These are phyloP conservation scores for Tipula helvola DNA, from an alignment of 2,888 invertebrate genomes.

Conservation along the genomic window DNA sequence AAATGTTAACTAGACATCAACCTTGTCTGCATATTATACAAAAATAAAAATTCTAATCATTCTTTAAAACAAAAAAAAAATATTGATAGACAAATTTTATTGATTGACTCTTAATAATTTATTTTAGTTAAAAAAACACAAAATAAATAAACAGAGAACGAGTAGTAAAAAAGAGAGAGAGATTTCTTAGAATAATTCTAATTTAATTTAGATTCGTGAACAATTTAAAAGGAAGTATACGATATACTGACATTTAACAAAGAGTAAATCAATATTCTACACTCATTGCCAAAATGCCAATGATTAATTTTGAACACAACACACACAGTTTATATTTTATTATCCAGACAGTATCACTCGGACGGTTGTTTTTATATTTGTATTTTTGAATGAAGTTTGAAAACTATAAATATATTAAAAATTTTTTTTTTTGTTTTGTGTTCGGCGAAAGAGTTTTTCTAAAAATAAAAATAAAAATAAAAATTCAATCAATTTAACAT, in stretches of 20 bases:
- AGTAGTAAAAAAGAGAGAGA: background rate
- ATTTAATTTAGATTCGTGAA: background rate
- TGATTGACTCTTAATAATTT: background rate
- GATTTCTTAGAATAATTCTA: background rate
- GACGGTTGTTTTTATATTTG: background rate
- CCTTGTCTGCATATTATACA: background rate
- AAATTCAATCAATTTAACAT: constrained; percentile 11
- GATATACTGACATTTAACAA: background rate
- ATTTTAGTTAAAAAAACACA: background rate
- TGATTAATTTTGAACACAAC: background rate
- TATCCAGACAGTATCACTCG: background rate
- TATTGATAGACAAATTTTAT: background rate
- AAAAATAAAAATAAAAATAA: constrained; percentile 5
- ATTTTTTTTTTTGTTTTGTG: background rate
- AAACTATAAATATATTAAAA: background rate
- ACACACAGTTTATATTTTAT: background rate
- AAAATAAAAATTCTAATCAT: background rate
- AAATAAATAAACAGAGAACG: background rate
- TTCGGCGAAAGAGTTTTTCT: background rate
- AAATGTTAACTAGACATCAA: constrained; percentile 4
- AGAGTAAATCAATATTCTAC: background rate
- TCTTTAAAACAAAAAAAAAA: background rate
- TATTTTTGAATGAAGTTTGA: background rate
- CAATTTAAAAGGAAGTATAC: background rate
- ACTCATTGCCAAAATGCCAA: background rate